Conservation (phyloP, 2,888 invertebrate species). For the Megastigmus dorsalis region DNA sequence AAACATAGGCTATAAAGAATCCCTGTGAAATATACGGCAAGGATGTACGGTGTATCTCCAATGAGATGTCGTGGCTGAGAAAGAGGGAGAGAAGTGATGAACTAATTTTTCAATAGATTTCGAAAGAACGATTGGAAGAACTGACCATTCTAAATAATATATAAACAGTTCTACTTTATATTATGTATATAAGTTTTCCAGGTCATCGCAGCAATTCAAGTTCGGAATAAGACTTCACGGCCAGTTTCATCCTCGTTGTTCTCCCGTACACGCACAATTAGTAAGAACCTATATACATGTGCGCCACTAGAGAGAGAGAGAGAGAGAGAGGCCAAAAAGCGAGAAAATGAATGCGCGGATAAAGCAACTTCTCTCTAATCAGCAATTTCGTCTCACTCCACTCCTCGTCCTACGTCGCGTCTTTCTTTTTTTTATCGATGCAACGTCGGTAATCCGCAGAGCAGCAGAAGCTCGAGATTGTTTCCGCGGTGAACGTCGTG, state of each 20-base stretch:
- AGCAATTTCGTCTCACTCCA: constrained; percentile 42
- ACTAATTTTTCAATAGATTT: constrained; percentile 36
- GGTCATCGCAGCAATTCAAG: too few relatives aligned
- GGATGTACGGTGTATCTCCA: constrained; percentile 8
- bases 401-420: neutral
- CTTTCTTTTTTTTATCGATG: neutral
- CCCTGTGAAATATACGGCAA: constrained; percentile 31
- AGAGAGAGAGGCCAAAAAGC: too few relatives aligned
- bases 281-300: too few relatives aligned
- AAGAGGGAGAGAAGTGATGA: constrained; percentile 15
- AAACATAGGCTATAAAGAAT: constrained; percentile 43
- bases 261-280: too few relatives aligned
- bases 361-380: constrained; percentile 28
- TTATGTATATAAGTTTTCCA: too few relatives aligned
- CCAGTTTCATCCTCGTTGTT: too few relatives aligned
- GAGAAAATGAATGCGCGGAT: constrained; percentile 23
- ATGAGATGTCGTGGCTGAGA: neutral
- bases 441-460: constrained; percentile 10
- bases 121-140: neutral
- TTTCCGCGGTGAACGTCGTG: constrained; percentile 53
- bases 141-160: too few relatives aligned
- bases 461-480: constrained; percentile 56
- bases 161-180: too few relatives aligned
- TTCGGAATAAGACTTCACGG: too few relatives aligned
- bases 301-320: too few relatives aligned